phyloP scores from a whole-genome alignment of 2,888 invertebrate species.

The Malthinus seriepunctatus region DNA sequence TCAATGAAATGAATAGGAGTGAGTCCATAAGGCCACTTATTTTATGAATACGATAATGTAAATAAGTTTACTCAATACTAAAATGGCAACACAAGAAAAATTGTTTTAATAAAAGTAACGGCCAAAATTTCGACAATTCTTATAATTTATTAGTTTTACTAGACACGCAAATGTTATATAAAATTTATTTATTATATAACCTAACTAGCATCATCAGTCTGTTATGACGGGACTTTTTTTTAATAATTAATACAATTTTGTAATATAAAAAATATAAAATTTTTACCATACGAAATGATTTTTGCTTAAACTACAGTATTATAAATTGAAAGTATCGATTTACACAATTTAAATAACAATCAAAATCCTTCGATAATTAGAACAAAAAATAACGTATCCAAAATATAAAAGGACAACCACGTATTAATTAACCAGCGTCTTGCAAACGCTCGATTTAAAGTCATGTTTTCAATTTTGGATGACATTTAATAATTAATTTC shows the following conservation, averaged over 20 bases:
- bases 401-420: not conserved
- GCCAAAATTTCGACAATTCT: not conserved
- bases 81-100: not conserved
- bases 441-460: no score
- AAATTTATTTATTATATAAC: not conserved
- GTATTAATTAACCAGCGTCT: no score
- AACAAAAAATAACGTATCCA: not conserved
- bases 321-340: not conserved
- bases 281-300: not conserved
- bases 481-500: no score
- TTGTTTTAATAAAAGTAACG: not conserved
- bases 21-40: conserved; percentile 6
- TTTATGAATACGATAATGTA: not conserved
- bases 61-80: no score
- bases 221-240: conserved; percentile 3
- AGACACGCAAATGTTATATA: not conserved
- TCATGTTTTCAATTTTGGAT: no score
- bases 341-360: not conserved
- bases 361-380: not conserved
- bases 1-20: not conserved
- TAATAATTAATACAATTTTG: conserved; percentile 5
- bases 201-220: conserved; percentile 6
- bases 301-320: conserved; percentile 3
- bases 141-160: no score
- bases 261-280: conserved; percentile 8